Evolutionary conservation across 2,888 invertebrate genomes (phyloP), one percentile per base, ranked within the genome.

Genomic region (Noctua janthina): DNA sequence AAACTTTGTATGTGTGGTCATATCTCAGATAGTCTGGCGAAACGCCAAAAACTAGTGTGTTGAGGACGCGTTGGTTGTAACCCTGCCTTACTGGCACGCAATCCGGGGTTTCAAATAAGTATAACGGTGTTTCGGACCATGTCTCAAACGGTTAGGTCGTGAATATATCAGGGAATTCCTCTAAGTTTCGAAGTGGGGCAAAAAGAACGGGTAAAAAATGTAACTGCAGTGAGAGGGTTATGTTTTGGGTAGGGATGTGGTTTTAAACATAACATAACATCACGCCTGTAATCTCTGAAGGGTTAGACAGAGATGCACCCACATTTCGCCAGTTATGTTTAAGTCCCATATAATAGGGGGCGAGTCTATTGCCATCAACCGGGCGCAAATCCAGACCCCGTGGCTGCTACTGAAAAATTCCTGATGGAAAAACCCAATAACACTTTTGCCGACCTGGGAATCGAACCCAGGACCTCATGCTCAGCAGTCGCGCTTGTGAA

Each of bases 21-120:
- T 92, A 91, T 90, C 90, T 92, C 89, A 90, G 87, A 86, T 79
- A 75, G 74, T 83, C 81, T 90, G 92, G 92, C 90, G 39, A 15
- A 8, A 10, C 13, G 92, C 92, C 92, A 91, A 59, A 13, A 43
- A 73, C 72, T 74, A 73, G 69, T 76, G 69, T 76, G 80, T 78
- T 78, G 85, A 80, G 88, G 59, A 56, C 72, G 62, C 68, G 70
- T 69, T 54, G 15, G 76, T 23, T 76, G 71, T 76, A 78, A 75
- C 46, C 69, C 66, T 72, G 73, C 59, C 49, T 66, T 70, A 56
- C 69, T 79, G 72, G 71, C 29, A 77, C 74, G 43, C 79, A 70
- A 64, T 49, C 71, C 49, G 46, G 67, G 15, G n/a, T 51, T 75
- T 54, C 29, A 43, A 49, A 64, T 83, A 79, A 74, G 74, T 81